Evolutionary conservation across 2,797 vertebrate species (phyloP).

Genomic region (Podargus strigoides): DNA sequence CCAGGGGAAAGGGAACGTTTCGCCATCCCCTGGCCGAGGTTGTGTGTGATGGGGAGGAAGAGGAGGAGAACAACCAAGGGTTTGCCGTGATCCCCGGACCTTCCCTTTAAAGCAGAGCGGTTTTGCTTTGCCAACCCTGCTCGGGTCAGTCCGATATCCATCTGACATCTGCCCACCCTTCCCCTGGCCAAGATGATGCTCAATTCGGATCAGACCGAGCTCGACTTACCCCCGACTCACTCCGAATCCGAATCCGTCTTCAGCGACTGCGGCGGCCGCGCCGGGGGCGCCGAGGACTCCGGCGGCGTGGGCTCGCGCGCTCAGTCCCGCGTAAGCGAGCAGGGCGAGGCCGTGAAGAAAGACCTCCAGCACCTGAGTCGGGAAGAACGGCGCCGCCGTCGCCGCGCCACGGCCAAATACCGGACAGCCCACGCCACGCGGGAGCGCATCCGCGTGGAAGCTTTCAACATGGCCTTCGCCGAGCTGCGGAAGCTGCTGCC

Average conservation of each 20-base stretch:
- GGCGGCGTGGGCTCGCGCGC: not conserved
- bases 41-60: conserved; percentile 6
- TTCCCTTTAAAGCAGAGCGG: not conserved
- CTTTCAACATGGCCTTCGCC: conserved; percentile 79
- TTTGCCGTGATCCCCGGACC: not conserved
- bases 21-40: not conserved
- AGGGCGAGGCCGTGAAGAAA: conserved; percentile 38
- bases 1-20: not conserved
- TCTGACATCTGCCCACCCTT: not conserved
- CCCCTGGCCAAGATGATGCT: conserved; percentile 65
- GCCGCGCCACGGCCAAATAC: conserved; percentile 77
- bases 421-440: conserved; percentile 79
- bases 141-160: not conserved
- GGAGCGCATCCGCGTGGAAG: conserved; percentile 78
- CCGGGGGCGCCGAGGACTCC: not conserved
- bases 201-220: conserved; percentile 72
- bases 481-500: conserved; percentile 78
- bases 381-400: conserved; percentile 72
- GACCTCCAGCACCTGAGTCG: conserved; percentile 74
- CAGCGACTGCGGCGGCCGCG: conserved; percentile 48
- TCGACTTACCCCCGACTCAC: conserved; percentile 66
- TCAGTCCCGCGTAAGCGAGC: conserved; percentile 27
- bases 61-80: not conserved
- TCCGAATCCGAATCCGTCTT: conserved; percentile 71
- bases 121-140: accelerated